Conservation (phyloP, 2,888 invertebrate species). For the Pristionchus maxplancki region DNA sequence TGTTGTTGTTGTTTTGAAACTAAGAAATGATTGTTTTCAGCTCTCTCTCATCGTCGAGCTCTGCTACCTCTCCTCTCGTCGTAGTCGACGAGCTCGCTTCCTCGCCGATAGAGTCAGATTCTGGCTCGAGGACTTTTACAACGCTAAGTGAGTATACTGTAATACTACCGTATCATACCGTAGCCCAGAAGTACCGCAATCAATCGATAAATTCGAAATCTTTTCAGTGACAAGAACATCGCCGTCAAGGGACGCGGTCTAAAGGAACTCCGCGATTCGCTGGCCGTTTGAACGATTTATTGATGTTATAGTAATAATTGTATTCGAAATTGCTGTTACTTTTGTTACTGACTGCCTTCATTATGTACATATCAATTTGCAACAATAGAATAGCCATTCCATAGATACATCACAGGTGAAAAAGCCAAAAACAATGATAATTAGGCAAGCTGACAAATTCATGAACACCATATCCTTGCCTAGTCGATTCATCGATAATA, state of each 20-base stretch:
- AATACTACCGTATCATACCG: neutral
- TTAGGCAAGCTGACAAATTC: constrained; percentile 11
- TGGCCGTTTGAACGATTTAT: neutral
- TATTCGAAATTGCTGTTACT: neutral
- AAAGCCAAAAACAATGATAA: neutral
- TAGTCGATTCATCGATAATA: neutral
- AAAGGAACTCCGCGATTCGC: neutral
- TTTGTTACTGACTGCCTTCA: neutral
- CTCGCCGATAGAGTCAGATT: neutral
- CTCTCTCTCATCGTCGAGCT: constrained; percentile 18
- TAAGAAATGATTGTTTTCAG: too few species aligned
- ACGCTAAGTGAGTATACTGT: neutral
- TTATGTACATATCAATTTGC: neutral
- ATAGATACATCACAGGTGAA: neutral
- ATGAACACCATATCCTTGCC: neutral
- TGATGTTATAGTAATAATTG: neutral
- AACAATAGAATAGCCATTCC: neutral
- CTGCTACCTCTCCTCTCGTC: neutral
- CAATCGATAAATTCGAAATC: neutral
- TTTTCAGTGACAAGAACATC: constrained; percentile 29
- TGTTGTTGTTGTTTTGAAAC: too few species aligned
- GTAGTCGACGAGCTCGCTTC: neutral
- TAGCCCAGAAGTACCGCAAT: neutral
- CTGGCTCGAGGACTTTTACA: constrained; percentile 16
- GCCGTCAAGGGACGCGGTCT: neutral